These are phyloP conservation scores for Rotaria sp. DNA, from an alignment of 2,888 invertebrate species.

Conservation along the genomic window DNA sequence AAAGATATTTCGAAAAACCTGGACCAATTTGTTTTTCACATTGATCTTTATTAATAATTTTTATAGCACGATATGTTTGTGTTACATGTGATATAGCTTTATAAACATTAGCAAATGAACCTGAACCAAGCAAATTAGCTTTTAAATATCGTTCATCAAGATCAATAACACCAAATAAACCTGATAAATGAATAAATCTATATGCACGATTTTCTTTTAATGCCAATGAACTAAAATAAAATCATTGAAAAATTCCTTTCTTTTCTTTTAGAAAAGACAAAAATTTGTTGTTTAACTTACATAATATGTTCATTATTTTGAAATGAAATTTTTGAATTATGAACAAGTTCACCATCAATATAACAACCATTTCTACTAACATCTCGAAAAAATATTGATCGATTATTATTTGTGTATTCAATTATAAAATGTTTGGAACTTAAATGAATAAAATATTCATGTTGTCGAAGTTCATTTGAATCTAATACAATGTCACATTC, in stretches of 20 bases:
- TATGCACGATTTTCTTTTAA: conserved; percentile 12
- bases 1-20: conserved; percentile 14
- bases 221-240: not conserved
- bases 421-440: conserved; percentile 14
- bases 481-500: conserved; percentile 16
- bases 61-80: not conserved
- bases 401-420: not conserved
- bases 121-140: not conserved
- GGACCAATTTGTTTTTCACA: conserved; percentile 29
- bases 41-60: conserved; percentile 15
- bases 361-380: conserved; percentile 22
- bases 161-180: not conserved
- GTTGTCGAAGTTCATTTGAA: not conserved
- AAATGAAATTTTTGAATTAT: not conserved
- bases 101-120: not conserved
- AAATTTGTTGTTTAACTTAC: not conserved
- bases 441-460: conserved; percentile 28
- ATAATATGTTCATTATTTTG: conserved; percentile 1
- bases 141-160: conserved; percentile 23
- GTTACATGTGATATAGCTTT: not conserved
- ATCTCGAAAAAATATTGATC: not conserved
- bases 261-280: no score
- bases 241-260: no score
- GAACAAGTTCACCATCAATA: conserved; percentile 16
- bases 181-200: not conserved